These are phyloP conservation scores for Netelia fuscicornis DNA, from an alignment of 2,888 invertebrate species.

Conservation along the genomic window DNA sequence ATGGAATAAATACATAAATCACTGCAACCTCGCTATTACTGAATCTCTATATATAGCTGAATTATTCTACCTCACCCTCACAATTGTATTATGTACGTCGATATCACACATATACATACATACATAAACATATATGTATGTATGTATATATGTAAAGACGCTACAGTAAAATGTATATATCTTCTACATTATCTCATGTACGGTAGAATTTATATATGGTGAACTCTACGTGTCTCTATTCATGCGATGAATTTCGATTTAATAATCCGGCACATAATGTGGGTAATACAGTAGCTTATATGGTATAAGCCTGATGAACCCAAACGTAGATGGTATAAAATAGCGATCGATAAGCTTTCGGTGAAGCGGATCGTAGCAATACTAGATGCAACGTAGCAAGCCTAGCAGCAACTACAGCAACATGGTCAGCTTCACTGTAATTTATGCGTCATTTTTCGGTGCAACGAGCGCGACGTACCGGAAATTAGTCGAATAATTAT, in stretches of 20 bases:
- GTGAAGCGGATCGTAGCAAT: constrained; percentile 36
- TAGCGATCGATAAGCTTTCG: constrained; percentile 1
- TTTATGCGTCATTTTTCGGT: not conserved
- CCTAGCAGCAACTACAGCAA: constrained; percentile 23
- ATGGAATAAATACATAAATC: constrained; percentile 68
- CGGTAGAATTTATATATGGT: not conserved
- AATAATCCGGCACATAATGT: constrained; percentile 2
- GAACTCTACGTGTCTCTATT: constrained; percentile 19
- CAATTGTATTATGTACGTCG: not conserved
- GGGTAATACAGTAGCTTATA: not conserved
- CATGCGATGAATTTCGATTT: constrained; percentile 45
- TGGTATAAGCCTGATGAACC: not conserved
- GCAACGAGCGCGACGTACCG: constrained; percentile 34
- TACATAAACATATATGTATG: not conserved
- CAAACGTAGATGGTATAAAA: constrained; percentile 2
- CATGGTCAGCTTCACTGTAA: constrained; percentile 43
- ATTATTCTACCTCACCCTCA: constrained; percentile 37
- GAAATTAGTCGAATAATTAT: constrained; percentile 39
- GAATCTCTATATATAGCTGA: not conserved
- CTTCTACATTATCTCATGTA: not conserved
- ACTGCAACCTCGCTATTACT: constrained; percentile 47
- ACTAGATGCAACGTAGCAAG: not conserved
- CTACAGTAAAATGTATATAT: not conserved
- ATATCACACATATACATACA: not conserved
- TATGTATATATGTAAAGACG: not conserved